Evolutionary conservation across 2,888 invertebrate species (phyloP).

Genomic region (Apamea crenata): DNA sequence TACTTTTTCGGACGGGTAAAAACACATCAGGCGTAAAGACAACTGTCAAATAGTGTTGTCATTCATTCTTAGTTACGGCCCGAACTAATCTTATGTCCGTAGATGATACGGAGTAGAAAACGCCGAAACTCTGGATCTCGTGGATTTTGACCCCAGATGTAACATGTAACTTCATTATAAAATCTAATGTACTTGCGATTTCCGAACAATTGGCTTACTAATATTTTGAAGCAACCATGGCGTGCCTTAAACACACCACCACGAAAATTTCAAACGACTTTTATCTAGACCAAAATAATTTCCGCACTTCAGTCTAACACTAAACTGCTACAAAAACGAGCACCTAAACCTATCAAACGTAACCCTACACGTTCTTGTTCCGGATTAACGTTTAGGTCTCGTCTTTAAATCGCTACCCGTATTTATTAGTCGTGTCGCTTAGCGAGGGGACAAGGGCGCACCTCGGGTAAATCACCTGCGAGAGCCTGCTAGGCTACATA

Average conservation of each 20-base stretch:
- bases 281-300: conserved; percentile 47
- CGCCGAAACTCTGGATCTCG: too few relatives aligned
- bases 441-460: conserved; percentile 67
- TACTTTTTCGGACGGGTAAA: too few relatives aligned
- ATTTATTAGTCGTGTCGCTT: conserved; percentile 68
- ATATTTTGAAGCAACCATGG: neutral
- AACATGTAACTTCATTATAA: neutral
- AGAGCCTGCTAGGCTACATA: conserved; percentile 46
- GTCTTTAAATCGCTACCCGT: conserved; percentile 74
- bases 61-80: too few relatives aligned
- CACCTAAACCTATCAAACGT: conserved; percentile 68
- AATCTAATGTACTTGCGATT: neutral
- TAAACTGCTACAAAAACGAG: conserved; percentile 43
- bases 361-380: conserved; percentile 71
- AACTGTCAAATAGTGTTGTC: too few relatives aligned
- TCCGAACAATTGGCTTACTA: neutral
- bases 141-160: neutral
- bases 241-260: neutral
- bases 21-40: too few relatives aligned
- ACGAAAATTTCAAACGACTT: conserved; percentile 9
- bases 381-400: conserved; percentile 70
- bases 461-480: conserved; percentile 73
- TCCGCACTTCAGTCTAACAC: conserved; percentile 51
- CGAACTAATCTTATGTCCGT: too few relatives aligned
- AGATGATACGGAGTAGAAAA: too few relatives aligned